These are phyloP conservation scores for Drosophila colorata DNA, from an alignment of 2,888 invertebrate species.

Conservation along the genomic window DNA sequence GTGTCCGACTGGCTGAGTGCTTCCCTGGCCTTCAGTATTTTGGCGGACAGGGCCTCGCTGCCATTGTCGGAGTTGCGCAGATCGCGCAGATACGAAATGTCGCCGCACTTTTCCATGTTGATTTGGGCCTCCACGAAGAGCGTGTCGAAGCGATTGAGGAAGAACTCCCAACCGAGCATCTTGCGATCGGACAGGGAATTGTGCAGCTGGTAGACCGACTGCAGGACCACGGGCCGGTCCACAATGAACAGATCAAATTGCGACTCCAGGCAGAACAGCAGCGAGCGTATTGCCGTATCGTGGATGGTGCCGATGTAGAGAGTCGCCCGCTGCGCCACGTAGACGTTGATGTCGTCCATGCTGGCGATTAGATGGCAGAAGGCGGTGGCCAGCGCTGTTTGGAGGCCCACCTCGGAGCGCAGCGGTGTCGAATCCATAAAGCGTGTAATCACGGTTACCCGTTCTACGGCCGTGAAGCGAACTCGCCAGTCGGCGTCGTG, in stretches of 20 bases:
- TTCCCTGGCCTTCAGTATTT: constrained; percentile 95
- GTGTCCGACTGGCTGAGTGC: constrained; percentile 92
- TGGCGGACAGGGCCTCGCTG: constrained; percentile 93
- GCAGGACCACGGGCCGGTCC: constrained; percentile 98
- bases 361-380: constrained; percentile 98
- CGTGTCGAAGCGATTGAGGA: constrained; percentile 97
- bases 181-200: constrained; percentile 95
- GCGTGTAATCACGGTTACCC: constrained; percentile 95
- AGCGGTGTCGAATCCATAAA: constrained; percentile 97
- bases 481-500: constrained; percentile 95
- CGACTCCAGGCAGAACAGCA: constrained; percentile 97
- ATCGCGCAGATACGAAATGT: constrained; percentile 93
- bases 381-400: constrained; percentile 97
- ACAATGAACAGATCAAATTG: constrained; percentile 99
- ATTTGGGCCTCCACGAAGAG: constrained; percentile 98
- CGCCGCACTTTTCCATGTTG: constrained; percentile 93
- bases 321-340: constrained; percentile 97
- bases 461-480: constrained; percentile 97
- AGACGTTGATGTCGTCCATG: constrained; percentile 97
- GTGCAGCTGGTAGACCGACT: constrained; percentile 97
- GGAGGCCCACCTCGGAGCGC: constrained; percentile 92
- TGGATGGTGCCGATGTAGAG: constrained; percentile 97
- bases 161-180: constrained; percentile 98
- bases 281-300: constrained; percentile 93
- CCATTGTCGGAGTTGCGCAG: constrained; percentile 94